These are phyloP conservation scores for Gobiocypris rarus DNA, from an alignment of 2,113 vertebrate species.

Conservation along the genomic window DNA sequence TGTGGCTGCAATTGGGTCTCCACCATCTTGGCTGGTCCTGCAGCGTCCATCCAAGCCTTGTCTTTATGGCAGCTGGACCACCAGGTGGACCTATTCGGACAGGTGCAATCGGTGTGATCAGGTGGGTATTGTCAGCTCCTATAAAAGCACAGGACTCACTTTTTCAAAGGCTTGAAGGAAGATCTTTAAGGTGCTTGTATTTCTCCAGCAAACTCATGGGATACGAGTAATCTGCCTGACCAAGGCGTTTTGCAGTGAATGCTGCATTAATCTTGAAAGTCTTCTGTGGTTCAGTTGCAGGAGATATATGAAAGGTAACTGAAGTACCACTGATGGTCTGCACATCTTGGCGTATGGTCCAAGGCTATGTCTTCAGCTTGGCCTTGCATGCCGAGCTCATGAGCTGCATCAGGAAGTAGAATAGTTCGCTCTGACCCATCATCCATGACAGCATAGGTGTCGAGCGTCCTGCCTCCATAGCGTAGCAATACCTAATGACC, in stretches of 20 bases:
- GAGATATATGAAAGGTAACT: conserved; percentile 20
- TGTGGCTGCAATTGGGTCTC: not conserved
- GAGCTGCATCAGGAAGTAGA: not conserved
- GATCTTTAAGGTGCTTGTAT: too few relatives aligned
- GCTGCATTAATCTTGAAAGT: not conserved
- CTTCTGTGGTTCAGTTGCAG: not conserved
- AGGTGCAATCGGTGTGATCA: too few relatives aligned
- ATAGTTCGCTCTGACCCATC: not conserved
- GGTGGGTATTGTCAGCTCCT: too few relatives aligned
- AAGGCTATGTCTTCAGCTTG: conserved; percentile 2
- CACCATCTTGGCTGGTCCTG: not conserved
- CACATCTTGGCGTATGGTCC: conserved; percentile 13
- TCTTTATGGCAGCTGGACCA: too few relatives aligned
- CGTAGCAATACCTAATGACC: not conserved
- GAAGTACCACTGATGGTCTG: not conserved
- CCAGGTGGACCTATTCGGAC: too few relatives aligned
- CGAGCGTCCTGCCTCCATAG: not conserved
- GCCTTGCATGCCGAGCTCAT: not conserved
- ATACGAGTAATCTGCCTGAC: conserved; percentile 16
- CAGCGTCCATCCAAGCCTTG: not conserved
- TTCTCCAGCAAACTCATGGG: not conserved
- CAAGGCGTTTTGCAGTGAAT: conserved; percentile 22
- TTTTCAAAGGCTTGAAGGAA: too few relatives aligned
- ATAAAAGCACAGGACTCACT: too few relatives aligned
- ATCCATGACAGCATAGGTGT: conserved; percentile 1